Evolutionary conservation across 2,797 vertebrate genomes (phyloP).

Genomic region (Mus minutoides): DNA sequence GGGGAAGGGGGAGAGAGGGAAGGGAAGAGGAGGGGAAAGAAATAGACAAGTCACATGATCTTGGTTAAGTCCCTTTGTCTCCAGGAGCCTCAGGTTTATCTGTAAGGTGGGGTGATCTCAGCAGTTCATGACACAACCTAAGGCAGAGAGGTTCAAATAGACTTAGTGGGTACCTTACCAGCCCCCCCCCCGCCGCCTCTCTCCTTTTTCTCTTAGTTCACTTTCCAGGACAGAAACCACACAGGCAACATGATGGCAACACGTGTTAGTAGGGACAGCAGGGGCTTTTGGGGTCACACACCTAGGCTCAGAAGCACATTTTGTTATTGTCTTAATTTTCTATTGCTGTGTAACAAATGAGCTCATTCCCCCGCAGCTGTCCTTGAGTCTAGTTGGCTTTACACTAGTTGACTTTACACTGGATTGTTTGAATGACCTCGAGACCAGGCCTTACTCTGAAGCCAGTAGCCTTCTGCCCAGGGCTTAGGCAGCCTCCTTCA

Average conservation of each 20-base stretch:
- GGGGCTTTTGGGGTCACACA: background rate
- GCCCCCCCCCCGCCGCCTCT: rapidly evolving
- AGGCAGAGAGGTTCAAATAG: background rate
- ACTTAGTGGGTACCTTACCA: no score
- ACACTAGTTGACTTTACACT: background rate
- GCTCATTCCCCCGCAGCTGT: background rate
- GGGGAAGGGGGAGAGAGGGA: no score
- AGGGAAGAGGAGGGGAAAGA: background rate
- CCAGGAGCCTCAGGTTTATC: background rate
- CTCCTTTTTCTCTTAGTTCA: background rate
- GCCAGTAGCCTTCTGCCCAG: background rate
- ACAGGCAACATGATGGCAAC: background rate
- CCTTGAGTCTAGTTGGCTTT: background rate
- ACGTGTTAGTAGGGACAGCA: background rate
- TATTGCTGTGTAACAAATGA: no score
- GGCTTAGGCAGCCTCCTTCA: rapidly evolving
- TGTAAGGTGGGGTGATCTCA: background rate
- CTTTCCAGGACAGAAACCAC: background rate
- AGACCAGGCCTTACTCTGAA: background rate
- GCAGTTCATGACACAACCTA: background rate
- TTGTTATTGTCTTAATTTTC: background rate
- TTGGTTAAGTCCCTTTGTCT: background rate
- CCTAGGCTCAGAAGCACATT: background rate
- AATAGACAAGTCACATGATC: background rate
- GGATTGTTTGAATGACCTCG: background rate